A percentile compares a stretch with the other conserved stretches of the same genome.
phyloP scores from a whole-genome alignment of 2,888 invertebrate species.

The Gnatocerus cornutus region DNA sequence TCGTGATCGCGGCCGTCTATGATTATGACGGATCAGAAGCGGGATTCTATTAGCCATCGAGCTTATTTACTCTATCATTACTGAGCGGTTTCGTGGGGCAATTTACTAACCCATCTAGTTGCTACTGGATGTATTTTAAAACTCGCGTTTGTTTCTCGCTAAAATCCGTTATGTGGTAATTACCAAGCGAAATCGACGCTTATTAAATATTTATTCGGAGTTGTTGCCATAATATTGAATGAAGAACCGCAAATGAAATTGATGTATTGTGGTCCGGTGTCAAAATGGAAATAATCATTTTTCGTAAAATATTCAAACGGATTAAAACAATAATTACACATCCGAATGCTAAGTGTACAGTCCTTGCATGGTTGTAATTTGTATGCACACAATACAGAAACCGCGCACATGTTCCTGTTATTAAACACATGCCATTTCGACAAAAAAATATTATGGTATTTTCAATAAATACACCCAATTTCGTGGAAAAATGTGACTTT shows the following conservation, averaged over 20 bases:
- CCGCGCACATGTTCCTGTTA: conserved; percentile 28
- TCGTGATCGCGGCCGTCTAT: conserved; percentile 57
- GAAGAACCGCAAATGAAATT: conserved; percentile 59
- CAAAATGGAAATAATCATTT: conserved; percentile 59
- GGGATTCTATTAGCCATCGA: conserved; percentile 44
- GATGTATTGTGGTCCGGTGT: conserved; percentile 60
- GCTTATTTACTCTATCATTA: conserved; percentile 55
- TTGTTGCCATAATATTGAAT: conserved; percentile 39
- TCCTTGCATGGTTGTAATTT: conserved; percentile 17
- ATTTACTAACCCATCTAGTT: conserved; percentile 58
- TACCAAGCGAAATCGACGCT: background rate
- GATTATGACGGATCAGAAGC: conserved; percentile 58
- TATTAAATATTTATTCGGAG: conserved; percentile 31
- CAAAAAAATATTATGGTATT: conserved; percentile 20
- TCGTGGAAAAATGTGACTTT: conserved; percentile 10
- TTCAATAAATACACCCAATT: conserved; percentile 23
- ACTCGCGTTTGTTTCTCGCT: conserved; percentile 10
- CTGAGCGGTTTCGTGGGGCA: conserved; percentile 57
- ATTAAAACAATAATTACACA: conserved; percentile 22
- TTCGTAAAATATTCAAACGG: conserved; percentile 31
- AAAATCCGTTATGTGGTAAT: conserved; percentile 9
- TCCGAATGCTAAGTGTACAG: conserved; percentile 7
- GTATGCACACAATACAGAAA: conserved; percentile 26
- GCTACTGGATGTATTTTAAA: conserved; percentile 55
- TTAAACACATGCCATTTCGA: conserved; percentile 41